Conservation (phyloP, 2,797 vertebrate species). For the Pangasius djambal region DNA sequence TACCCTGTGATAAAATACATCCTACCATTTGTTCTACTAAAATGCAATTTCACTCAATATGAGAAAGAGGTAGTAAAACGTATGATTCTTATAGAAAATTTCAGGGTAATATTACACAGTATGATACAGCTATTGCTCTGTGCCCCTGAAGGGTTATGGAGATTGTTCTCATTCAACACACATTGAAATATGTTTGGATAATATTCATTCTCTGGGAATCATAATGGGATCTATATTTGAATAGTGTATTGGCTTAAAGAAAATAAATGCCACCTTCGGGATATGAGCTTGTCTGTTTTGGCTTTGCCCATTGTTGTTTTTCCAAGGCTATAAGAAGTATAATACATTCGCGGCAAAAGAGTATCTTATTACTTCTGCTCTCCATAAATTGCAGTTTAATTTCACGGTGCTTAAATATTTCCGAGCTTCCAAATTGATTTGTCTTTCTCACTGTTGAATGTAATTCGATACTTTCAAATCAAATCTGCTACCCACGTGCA, state of each 20-base stretch:
- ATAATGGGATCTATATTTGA: constrained; percentile 30
- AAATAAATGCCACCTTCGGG: constrained; percentile 47
- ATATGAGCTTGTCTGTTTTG: constrained; percentile 43
- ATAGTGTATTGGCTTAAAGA: constrained; percentile 36
- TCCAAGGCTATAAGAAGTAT: constrained; percentile 24
- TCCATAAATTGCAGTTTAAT: constrained; percentile 48
- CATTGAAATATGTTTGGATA: constrained; percentile 25
- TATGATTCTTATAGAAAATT: constrained; percentile 22
- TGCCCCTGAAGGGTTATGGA: constrained; percentile 39
- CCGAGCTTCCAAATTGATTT: constrained; percentile 42
- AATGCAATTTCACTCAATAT: constrained; percentile 28
- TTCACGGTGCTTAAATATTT: constrained; percentile 53
- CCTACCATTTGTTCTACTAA: constrained; percentile 22
- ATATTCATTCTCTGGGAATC: constrained; percentile 25
- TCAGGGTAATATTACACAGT: constrained; percentile 33
- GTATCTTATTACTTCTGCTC: constrained; percentile 37
- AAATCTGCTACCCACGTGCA: constrained; percentile 39
- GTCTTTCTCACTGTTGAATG: constrained; percentile 44
- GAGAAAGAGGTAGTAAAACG: constrained; percentile 17
- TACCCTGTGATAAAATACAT: neutral
- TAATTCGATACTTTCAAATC: constrained; percentile 46
- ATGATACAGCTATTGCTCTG: constrained; percentile 35
- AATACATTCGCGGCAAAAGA: constrained; percentile 26
- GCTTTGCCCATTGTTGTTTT: constrained; percentile 19
- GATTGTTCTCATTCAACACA: constrained; percentile 38